A percentile compares a stretch with the other conserved stretches of the same genome.
Evolutionary conservation across 2,113 vertebrate genomes (phyloP).

Genomic region (Struthidea cinerea): DNA sequence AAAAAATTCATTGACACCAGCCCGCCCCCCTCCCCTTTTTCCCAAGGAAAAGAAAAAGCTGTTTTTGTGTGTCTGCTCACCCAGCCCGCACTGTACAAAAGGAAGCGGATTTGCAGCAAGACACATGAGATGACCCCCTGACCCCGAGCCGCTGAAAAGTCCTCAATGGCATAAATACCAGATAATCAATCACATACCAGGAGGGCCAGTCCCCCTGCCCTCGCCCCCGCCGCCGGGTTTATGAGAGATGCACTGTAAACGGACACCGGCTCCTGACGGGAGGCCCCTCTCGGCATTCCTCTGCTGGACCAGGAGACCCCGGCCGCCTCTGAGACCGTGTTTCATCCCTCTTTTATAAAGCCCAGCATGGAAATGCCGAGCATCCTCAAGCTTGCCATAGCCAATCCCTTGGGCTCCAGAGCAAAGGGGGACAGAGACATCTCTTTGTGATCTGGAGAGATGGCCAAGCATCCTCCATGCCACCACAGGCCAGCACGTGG

Average conservation of each 20-base stretch:
- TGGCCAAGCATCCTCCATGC: neutral
- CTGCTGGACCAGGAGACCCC: conserved; percentile 41
- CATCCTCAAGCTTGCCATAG: neutral
- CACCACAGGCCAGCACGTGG: accelerated
- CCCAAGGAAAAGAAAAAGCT: conserved; percentile 86
- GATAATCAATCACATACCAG: conserved; percentile 98
- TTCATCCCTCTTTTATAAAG: conserved; percentile 18
- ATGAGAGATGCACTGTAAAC: conserved; percentile 88
- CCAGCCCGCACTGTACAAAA: conserved; percentile 94
- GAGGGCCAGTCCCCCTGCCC: conserved; percentile 81
- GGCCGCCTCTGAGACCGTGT: conserved; percentile 45
- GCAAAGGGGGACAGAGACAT: neutral
- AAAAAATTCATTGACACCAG: conserved; percentile 84
- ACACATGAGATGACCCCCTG: conserved; percentile 90
- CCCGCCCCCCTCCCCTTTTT: conserved; percentile 80
- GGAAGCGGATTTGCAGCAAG: conserved; percentile 91
- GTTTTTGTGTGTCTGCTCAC: conserved; percentile 84
- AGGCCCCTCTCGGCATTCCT: conserved; percentile 83
- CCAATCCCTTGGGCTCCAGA: neutral
- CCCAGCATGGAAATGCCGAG: neutral
- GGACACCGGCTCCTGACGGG: conserved; percentile 77
- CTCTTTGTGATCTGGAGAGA: neutral
- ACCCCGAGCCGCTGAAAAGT: conserved; percentile 89
- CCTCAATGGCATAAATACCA: conserved; percentile 90
- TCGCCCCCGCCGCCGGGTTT: conserved; percentile 73